These are phyloP conservation scores for Nasonia vitripennis DNA, from an alignment of 1,140 invertebrate genomes.

Conservation along the genomic window DNA sequence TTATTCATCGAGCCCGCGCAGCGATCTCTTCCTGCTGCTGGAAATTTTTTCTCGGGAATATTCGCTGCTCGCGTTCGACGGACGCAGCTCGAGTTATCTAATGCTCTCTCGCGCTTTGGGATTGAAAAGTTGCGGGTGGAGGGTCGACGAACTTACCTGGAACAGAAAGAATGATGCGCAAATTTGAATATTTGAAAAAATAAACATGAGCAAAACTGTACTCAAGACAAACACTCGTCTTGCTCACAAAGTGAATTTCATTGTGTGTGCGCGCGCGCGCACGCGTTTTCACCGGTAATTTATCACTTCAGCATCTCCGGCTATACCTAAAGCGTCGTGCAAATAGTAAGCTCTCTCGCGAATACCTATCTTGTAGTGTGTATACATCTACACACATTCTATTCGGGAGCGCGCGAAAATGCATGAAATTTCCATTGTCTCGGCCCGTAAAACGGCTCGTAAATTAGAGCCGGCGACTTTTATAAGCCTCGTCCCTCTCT, in stretches of 20 bases:
- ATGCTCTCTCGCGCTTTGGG: too few species aligned
- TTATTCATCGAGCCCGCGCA: conserved; percentile 2
- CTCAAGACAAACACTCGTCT: neutral
- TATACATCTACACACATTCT: neutral
- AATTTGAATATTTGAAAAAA: too few species aligned
- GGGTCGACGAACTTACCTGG: neutral
- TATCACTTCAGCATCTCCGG: neutral
- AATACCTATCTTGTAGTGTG: neutral
- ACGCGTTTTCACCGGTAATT: neutral
- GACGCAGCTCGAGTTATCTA: neutral
- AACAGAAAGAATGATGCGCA: too few species aligned
- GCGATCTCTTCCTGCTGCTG: neutral
- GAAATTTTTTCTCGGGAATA: neutral
- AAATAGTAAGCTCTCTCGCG: neutral
- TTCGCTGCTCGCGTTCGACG: neutral
- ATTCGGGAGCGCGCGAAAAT: conserved; percentile 2
- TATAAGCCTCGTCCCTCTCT: conserved; percentile 3
- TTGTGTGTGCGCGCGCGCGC: neutral
- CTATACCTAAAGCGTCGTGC: neutral
- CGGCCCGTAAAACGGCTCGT: conserved; percentile 32
- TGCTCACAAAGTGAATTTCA: neutral
- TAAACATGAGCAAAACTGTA: neutral
- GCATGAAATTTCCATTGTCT: conserved; percentile 42
- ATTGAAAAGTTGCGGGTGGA: neutral
- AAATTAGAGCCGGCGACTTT: conserved; percentile 35